Percentiles rank a stretch among this genome's conserved stretches.
Conservation (phyloP, 2,888 invertebrate genomes). For the Rhodophaea formosa region DNA sequence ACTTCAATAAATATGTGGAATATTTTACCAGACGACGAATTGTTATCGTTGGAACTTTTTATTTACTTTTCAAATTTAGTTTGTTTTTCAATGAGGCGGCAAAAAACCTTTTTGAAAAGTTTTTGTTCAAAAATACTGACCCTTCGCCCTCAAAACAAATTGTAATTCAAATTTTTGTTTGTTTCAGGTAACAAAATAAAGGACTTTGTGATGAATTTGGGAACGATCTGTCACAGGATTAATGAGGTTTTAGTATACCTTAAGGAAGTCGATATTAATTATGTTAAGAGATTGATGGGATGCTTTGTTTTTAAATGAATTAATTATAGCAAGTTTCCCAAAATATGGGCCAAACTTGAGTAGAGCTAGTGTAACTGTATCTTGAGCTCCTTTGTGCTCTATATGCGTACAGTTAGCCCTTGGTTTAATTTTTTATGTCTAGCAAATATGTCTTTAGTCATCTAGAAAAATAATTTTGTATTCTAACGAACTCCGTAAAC, state of each 20-base stretch:
- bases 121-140: background rate
- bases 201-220: background rate
- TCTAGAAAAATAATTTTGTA: too few relatives aligned
- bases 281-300: too few relatives aligned
- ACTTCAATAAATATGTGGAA: background rate
- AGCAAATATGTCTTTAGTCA: too few relatives aligned
- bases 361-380: too few relatives aligned
- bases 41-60: background rate
- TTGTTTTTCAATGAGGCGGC: background rate
- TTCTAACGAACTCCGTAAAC: too few relatives aligned
- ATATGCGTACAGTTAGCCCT: too few relatives aligned
- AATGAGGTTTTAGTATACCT: background rate
- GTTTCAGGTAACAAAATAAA: background rate
- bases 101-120: background rate
- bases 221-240: background rate
- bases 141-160: background rate
- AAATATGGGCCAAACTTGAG: too few relatives aligned
- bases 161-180: background rate
- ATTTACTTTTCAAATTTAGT: background rate
- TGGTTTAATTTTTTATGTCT: too few relatives aligned
- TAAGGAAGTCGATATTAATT: too few relatives aligned
- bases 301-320: too few relatives aligned
- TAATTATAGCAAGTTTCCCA: too few relatives aligned
- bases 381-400: too few relatives aligned
- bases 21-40: background rate